Evolutionary conservation across 2,888 invertebrate species (phyloP).

Genomic region (Callimorpha dominula): DNA sequence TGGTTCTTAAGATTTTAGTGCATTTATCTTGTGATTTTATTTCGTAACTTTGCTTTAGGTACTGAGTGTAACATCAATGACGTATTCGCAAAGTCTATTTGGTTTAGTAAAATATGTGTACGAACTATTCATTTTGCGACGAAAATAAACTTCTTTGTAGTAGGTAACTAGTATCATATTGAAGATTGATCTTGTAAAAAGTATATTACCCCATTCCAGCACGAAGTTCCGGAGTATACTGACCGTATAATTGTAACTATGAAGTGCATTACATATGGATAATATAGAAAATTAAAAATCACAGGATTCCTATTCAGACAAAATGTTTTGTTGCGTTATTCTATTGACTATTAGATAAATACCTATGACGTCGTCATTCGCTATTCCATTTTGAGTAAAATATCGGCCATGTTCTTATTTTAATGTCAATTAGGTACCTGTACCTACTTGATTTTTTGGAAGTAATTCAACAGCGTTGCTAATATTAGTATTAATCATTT

Average conservation of each 20-base stretch:
- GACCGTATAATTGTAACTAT: background rate
- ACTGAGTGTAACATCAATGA: conserved; percentile 12
- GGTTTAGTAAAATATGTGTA: background rate
- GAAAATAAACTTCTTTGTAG: background rate
- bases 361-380: background rate
- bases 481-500: background rate
- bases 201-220: background rate
- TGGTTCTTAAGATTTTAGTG: conserved; percentile 40
- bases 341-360: background rate
- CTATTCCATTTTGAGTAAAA: background rate
- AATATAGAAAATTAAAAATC: background rate
- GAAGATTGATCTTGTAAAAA: background rate
- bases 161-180: background rate
- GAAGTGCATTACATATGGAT: background rate
- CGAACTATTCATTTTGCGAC: background rate
- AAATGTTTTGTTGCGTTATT: background rate
- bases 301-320: background rate
- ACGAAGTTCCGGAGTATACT: background rate
- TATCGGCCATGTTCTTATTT: background rate
- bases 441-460: background rate
- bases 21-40: conserved; percentile 38
- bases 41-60: conserved; percentile 7
- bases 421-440: background rate
- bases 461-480: background rate
- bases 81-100: conserved; percentile 2